Conservation (phyloP, 1,140 invertebrate genomes). For the Piezodorus guildinii region DNA sequence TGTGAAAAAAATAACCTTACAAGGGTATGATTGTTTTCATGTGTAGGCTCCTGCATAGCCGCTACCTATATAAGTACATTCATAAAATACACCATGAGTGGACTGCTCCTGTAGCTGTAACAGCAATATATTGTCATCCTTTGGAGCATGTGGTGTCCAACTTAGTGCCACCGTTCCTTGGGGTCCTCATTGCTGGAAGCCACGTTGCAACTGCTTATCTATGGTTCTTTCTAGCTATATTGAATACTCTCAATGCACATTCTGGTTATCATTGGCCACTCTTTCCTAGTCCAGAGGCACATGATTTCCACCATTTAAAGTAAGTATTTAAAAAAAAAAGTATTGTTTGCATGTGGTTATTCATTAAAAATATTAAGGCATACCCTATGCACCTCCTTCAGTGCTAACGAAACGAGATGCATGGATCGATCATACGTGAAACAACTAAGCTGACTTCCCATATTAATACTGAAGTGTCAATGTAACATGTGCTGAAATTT, state of each 20-base stretch:
- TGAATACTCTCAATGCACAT: constrained; percentile 74
- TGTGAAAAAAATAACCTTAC: no score
- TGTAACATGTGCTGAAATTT: no score
- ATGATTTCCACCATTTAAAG: constrained; percentile 86
- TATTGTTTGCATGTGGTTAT: no score
- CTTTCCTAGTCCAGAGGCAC: constrained; percentile 78
- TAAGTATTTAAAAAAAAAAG: constrained; percentile 43
- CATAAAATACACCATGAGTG: constrained; percentile 81
- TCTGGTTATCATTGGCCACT: constrained; percentile 83
- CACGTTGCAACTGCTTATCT: constrained; percentile 73
- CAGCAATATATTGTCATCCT: constrained; percentile 77
- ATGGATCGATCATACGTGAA: no score
- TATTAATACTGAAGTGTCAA: no score
- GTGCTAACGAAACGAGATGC: no score
- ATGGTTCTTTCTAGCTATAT: constrained; percentile 67
- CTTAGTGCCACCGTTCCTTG: constrained; percentile 63
- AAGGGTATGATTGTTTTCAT: no score
- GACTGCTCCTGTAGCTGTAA: constrained; percentile 73
- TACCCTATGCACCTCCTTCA: no score
- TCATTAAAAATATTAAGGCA: no score
- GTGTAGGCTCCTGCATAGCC: constrained; percentile 60
- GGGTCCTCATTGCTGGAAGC: constrained; percentile 66
- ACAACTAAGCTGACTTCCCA: no score
- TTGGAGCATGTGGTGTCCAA: constrained; percentile 78
- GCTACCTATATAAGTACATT: constrained; percentile 64